Base-by-base conservation (phyloP, 92 coral and sea anemone genomes). In the Anthopleura xanthogrammica region DNA sequence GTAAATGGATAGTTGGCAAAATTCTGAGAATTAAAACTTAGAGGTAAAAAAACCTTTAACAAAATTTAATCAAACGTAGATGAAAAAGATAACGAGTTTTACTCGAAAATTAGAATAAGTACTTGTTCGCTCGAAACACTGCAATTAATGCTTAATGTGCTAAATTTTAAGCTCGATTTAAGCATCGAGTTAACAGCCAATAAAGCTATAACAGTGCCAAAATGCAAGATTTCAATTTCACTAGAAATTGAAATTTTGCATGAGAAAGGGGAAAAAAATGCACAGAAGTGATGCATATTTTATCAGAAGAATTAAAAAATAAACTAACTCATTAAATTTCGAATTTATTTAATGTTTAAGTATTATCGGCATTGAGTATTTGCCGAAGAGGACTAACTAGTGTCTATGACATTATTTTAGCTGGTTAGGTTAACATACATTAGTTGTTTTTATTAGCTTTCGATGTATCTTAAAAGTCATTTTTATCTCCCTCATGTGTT, bases 281-380 rank as follows among this genome's bases (percentile, higher is more conserved):
- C 74, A 68, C 36, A 6, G 74, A 68, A 68, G 29, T 12, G 74
- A 68, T 36, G 74, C 41, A 36, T 68, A 68, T 68, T 68, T 68
- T 24, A 68, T 68, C 42, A 36, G 19, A 29, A 68, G 42, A 68
- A 68, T 68, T 68, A 23, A 68, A 68, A 68, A 68, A 68, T 36
- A 68, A 68, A 68, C 74, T 68, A 68, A 68, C 74, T 68, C 36
- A 14, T 68, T 68, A 68, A 23, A 68, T 68, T 68, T 68, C 20
- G 70, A 62, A 68, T 68, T 68, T 24, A 65, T 68, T 68, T 29
- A 29, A 23, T 10, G 74, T 68, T 68, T 68, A 5, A 29, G 16
- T 68, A 24, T 68, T 12, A 68, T 54, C 14, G 58, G 74, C 74
- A 22, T 2, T 62, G 22, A 62, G 74, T 68, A 36, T 12, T 68